These are phyloP conservation scores for Drosophila micromelanica DNA, from an alignment of 1,140 invertebrate genomes.

Conservation along the genomic window DNA sequence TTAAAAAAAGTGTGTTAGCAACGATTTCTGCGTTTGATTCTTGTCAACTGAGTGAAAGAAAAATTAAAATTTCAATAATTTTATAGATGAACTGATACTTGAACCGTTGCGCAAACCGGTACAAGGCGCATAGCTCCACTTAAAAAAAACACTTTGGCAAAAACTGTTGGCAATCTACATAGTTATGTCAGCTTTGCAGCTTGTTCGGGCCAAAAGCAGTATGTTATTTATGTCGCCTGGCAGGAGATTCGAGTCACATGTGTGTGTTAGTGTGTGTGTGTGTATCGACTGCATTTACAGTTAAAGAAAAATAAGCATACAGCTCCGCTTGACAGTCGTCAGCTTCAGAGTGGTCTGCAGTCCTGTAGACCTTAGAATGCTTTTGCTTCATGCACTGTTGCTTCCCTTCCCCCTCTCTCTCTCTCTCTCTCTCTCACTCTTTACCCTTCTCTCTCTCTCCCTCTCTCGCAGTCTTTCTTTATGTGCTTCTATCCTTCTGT, in stretches of 20 bases:
- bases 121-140: neutral
- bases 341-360: slow-evolving; percentile 22
- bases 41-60: too few relatives aligned
- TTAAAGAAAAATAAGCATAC: slow-evolving; percentile 75
- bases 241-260: neutral
- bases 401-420: neutral
- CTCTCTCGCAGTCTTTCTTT: neutral
- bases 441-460: neutral
- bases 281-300: slow-evolving; percentile 48
- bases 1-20: too few relatives aligned
- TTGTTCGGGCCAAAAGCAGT: slow-evolving; percentile 12
- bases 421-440: neutral
- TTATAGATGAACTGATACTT: too few relatives aligned
- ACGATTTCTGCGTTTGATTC: too few relatives aligned
- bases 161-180: too few relatives aligned
- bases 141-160: neutral
- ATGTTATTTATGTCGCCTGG: slow-evolving; percentile 34
- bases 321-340: slow-evolving; percentile 57
- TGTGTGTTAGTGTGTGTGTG: slow-evolving; percentile 19
- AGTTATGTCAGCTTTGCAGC: slow-evolving; percentile 6
- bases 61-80: too few relatives aligned
- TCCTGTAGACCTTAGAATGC: slow-evolving; percentile 38
- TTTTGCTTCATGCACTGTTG: slow-evolving; percentile 22
- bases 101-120: neutral
- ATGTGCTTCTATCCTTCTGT: slow-evolving; percentile 34